Evolutionary conservation across 2,888 invertebrate genomes (phyloP).

Genomic region (Lysandra coridon): DNA sequence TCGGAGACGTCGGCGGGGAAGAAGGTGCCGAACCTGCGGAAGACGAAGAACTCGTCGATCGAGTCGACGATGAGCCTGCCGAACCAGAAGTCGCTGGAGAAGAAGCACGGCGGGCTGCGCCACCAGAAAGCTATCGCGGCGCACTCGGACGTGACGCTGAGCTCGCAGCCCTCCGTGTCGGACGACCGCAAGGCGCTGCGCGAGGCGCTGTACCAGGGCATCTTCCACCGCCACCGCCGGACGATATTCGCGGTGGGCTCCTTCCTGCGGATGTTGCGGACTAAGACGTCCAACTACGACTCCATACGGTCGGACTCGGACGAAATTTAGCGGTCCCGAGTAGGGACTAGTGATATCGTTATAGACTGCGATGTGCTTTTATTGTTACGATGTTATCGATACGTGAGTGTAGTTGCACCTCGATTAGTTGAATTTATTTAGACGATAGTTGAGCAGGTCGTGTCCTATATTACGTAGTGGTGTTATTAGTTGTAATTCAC

Average conservation of each 20-base stretch:
- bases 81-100: conserved; percentile 76
- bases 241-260: conserved; percentile 89
- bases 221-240: conserved; percentile 87
- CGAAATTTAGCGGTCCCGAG: conserved; percentile 71
- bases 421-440: background rate
- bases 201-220: conserved; percentile 88
- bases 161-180: conserved; percentile 69
- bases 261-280: conserved; percentile 86
- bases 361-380: conserved; percentile 72
- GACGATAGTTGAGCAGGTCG: background rate
- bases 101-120: conserved; percentile 77
- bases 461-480: background rate
- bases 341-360: conserved; percentile 58
- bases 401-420: background rate
- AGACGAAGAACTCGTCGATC: conserved; percentile 76
- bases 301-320: conserved; percentile 84
- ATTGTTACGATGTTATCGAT: conserved; percentile 51
- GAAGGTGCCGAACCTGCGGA: conserved; percentile 69
- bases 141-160: conserved; percentile 80
- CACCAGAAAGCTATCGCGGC: conserved; percentile 83
- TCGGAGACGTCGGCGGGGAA: conserved; percentile 74
- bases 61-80: conserved; percentile 78
- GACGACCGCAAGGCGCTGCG: conserved; percentile 85
- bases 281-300: conserved; percentile 88
- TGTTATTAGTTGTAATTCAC: background rate